phyloP scores from a whole-genome alignment of 2,888 invertebrate species.

The Resseliella maxima region DNA sequence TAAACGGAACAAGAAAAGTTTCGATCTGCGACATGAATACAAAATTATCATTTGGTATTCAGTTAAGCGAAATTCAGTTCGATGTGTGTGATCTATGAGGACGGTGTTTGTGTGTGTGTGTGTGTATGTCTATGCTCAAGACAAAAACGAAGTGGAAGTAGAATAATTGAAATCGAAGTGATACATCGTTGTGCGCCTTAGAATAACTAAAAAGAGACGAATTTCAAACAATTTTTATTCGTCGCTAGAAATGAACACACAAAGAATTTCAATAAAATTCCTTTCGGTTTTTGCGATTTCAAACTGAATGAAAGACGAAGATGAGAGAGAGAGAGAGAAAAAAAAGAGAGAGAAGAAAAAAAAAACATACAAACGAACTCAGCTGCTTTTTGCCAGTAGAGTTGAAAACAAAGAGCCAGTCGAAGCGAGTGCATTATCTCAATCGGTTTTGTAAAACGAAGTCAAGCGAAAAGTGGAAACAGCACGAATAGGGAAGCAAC shows the following conservation, averaged over 20 bases:
- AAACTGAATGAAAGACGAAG: neutral
- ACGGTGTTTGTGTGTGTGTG: neutral
- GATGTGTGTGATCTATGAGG: slow-evolving; percentile 48
- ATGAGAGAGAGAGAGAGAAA: too few relatives aligned
- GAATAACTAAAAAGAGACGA: neutral
- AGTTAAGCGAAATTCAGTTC: slow-evolving; percentile 26
- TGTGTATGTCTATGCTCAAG: neutral
- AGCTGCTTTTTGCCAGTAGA: neutral
- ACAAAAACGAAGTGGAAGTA: neutral
- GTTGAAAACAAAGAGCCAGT: neutral
- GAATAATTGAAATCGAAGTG: slow-evolving; percentile 45
- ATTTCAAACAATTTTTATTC: slow-evolving; percentile 37
- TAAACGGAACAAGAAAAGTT: slow-evolving; percentile 43
- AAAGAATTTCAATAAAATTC: slow-evolving; percentile 49
- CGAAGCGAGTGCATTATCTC: slow-evolving; percentile 9
- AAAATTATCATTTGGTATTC: slow-evolving; percentile 49
- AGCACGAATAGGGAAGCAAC: neutral
- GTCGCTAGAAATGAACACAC: neutral
- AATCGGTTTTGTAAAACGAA: slow-evolving; percentile 34
- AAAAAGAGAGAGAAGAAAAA: too few relatives aligned
- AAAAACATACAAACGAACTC: too few relatives aligned
- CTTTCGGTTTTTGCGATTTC: neutral
- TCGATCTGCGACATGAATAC: slow-evolving; percentile 34
- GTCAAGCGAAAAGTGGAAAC: slow-evolving; percentile 35
- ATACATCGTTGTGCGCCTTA: neutral